Evolutionary conservation across 2,888 invertebrate genomes (phyloP), one percentile per base, ranked within the genome.

Genomic region (Dusona sp.): DNA sequence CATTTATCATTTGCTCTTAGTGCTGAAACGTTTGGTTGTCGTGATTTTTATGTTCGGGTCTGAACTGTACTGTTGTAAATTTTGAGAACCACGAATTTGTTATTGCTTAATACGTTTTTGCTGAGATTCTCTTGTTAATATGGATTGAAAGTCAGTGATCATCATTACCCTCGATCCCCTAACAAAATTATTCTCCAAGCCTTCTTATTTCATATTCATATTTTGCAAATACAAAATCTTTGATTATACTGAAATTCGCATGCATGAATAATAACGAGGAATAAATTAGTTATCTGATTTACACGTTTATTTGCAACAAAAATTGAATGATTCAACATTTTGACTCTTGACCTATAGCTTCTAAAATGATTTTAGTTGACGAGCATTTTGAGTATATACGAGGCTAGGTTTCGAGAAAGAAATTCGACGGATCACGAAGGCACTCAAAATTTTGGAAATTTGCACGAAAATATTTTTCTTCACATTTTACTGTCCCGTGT

Each of bases 361-460:
- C 29, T 7, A 22, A 57, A 33, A 29, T 0, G 22, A 54, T 68
- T 54, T 61, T 8, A 42, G n/a, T 19, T n/a, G 42, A 22, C 36
- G 78, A 79, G 54, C 36, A 68, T 22, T 79, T 79, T 57, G n/a
- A 79, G 79, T 42, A 57, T 54, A 42, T 54, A 68, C 68, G 42
- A 57, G 79, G 11, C 33, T 6, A 0, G 45, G 22, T 48, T 78
- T 67, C 1, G 64, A 54, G 33, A 25, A 3, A 8, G n/a, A 67
- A 16, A 13, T 29, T 79, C 2, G n/a, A n/a, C n/a, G n/a, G n/a
- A n/a, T n/a, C n/a, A n/a, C n/a, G n/a, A n/a, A n/a, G n/a, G n/a
- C n/a, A n/a, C 13, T 42, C 42, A 2, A 42, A 1, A 13, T 42
- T 42, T 42, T 42, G 11, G 11, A 9, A 11, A 42, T 13, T 42